These are phyloP conservation scores for Arnoldichthys spilopterus DNA, from an alignment of 2,797 vertebrate genomes.

Conservation along the genomic window DNA sequence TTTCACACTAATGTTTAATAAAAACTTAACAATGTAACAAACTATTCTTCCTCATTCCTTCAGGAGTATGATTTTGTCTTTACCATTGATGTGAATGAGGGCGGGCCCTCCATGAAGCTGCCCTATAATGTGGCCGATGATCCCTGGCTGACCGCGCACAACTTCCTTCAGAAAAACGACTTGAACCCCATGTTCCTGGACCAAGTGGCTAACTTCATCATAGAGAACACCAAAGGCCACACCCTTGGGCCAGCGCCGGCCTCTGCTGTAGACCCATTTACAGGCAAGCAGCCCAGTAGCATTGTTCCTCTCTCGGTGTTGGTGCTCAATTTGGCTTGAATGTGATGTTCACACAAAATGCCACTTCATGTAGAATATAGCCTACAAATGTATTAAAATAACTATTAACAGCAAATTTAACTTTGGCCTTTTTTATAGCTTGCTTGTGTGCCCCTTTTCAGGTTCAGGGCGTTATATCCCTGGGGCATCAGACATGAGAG, in stretches of 20 bases:
- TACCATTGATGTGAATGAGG: conserved; percentile 95
- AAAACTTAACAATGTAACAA: neutral
- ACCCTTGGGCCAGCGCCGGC: conserved; percentile 76
- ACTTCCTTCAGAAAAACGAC: conserved; percentile 95
- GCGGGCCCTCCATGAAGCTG: conserved; percentile 92
- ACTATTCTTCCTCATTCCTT: neutral
- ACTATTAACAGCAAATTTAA: neutral
- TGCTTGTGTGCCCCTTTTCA: conserved; percentile 56
- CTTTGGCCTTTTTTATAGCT: neutral
- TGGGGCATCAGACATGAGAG: conserved; percentile 60
- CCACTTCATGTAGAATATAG: neutral
- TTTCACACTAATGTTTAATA: conserved; percentile 1
- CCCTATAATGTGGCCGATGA: conserved; percentile 93
- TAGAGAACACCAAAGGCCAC: conserved; percentile 94
- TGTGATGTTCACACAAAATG: neutral
- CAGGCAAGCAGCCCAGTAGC: conserved; percentile 78
- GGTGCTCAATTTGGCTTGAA: neutral
- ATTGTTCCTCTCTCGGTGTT: neutral
- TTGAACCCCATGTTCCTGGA: conserved; percentile 96
- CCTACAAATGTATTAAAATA: neutral
- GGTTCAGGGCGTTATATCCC: conserved; percentile 86
- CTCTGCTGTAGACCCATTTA: conserved; percentile 88
- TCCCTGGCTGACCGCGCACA: conserved; percentile 95
- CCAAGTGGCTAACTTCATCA: conserved; percentile 98
- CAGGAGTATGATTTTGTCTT: conserved; percentile 98